Base-by-base conservation (phyloP, 2,888 invertebrate genomes). In the Uropetala carovei region DNA sequence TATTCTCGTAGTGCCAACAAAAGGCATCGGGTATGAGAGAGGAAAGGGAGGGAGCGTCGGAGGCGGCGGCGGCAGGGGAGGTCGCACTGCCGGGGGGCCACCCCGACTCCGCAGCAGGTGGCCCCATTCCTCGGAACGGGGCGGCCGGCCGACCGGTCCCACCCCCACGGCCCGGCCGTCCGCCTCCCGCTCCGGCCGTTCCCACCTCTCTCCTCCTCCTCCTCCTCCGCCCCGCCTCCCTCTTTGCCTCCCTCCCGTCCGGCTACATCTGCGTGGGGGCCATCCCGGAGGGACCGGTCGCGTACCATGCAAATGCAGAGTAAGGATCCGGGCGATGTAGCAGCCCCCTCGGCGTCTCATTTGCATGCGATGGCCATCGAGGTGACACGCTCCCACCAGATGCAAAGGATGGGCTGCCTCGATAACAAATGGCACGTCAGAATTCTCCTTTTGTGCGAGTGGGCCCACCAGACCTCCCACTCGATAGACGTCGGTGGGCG, bases 71-170 rank as follows among this genome's bases (percentile, higher is more conserved):
- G 43, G 43, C 43, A 43, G 75, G 75, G 75, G 22, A 75, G 75
- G 75, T 75, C 75, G 75, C 75, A n/a, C 75, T 27, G 75, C 75
- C 75, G n/a, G 75, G 75, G 75, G 75, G 22, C 75, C 64, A 64
- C 64, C 64, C 64, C 75, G 16, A 27, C 75, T 75, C 75, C 75
- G n/a, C 75, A 75, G 75, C 75, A 75, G 75, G 75, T 75, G 75
- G 75, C 75, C 75, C 75, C 75, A 75, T 75, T 75, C 75, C 75
- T 75, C 75, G 75, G 75, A 16, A 75, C 75, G 75, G 75, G 75
- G 75, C 75, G 75, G 75, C 75, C 22, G 75, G 22, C 75, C 27
- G 75, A 75, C 75, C 75, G 75, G 75, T 75, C 75, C 75, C 75
- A 75, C 75, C 75, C 75, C 75, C 75, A 75, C 75, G 75, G 75